These are phyloP conservation scores for Sipha flava DNA, from an alignment of 1,140 invertebrate genomes.

Conservation along the genomic window DNA sequence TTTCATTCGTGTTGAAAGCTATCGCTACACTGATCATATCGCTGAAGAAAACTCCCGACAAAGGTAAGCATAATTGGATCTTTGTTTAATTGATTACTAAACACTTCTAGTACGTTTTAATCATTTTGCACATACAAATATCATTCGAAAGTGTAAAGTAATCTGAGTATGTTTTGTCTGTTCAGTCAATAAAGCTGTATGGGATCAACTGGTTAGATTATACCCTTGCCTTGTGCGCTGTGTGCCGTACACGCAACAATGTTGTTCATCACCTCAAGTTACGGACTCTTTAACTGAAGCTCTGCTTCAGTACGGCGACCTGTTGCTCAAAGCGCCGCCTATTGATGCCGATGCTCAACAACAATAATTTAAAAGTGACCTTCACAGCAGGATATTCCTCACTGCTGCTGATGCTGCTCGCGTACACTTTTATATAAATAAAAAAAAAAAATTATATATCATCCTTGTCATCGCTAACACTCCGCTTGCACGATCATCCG, in stretches of 20 bases:
- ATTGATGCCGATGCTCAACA: not conserved
- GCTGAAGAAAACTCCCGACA: conserved; percentile 80
- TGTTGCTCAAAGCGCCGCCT: conserved; percentile 65
- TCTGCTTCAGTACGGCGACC: conserved; percentile 76
- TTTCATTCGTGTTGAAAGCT: conserved; percentile 93
- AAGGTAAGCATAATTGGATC: conserved; percentile 50
- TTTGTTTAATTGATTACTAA: not conserved
- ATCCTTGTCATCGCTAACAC: no score
- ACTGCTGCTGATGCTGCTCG: no score
- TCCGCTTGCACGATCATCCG: no score
- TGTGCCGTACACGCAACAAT: conserved; percentile 50
- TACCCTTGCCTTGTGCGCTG: conserved; percentile 88
- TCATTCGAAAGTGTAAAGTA: conserved; percentile 26
- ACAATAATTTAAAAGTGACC: not conserved
- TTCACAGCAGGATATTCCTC: not conserved
- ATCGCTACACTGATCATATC: conserved; percentile 84
- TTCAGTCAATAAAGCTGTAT: conserved; percentile 74
- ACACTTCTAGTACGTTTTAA: no score
- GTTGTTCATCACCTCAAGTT: conserved; percentile 63
- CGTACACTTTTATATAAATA: not conserved
- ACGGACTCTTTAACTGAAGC: conserved; percentile 75
- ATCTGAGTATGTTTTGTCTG: conserved; percentile 37
- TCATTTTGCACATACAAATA: not conserved
- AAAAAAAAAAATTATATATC: no score
- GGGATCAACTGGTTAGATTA: conserved; percentile 83